Evolutionary conservation across 30 jellyfish, hydroid and myxozoan genomes (phyloP).

Genomic region (Mastigias papua): DNA sequence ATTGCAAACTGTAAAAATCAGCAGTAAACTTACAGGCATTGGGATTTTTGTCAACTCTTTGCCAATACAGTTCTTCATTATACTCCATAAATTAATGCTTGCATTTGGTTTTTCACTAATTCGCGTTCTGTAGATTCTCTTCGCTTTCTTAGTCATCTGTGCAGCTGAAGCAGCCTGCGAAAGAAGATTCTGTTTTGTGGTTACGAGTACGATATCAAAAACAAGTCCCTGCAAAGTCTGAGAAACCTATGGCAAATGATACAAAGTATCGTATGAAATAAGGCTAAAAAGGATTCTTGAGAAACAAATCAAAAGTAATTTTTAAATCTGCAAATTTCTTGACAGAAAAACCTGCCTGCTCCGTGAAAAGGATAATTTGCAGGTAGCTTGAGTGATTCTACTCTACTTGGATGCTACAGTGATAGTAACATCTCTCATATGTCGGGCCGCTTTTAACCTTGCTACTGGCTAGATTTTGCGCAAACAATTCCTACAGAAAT

Average conservation of each 20-base stretch:
- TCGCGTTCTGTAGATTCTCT: slow-evolving; percentile 73
- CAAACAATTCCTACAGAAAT: no score
- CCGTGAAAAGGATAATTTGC: not conserved
- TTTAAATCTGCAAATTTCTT: no score
- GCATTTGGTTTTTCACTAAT: slow-evolving; percentile 93
- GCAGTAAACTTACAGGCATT: slow-evolving; percentile 86
- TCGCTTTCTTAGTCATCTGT: slow-evolving; percentile 20
- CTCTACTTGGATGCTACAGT: not conserved
- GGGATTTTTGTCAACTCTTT: slow-evolving; percentile 98
- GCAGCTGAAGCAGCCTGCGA: slow-evolving; percentile 14
- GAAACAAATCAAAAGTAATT: not conserved
- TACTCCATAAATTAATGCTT: slow-evolving; percentile 97
- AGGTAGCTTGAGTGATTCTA: not conserved
- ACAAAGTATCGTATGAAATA: no score
- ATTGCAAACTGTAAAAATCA: not conserved
- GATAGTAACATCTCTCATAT: not conserved
- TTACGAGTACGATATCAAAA: no score
- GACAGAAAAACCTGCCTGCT: not conserved
- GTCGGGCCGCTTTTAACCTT: no score
- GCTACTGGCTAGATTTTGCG: no score
- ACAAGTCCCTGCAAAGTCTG: no score
- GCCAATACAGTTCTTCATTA: slow-evolving; percentile 98
- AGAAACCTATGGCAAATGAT: no score
- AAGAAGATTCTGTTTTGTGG: not conserved
- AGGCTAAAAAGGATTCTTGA: not conserved